Conservation (phyloP, 2,113 vertebrate genomes). For the Fulica atra region DNA sequence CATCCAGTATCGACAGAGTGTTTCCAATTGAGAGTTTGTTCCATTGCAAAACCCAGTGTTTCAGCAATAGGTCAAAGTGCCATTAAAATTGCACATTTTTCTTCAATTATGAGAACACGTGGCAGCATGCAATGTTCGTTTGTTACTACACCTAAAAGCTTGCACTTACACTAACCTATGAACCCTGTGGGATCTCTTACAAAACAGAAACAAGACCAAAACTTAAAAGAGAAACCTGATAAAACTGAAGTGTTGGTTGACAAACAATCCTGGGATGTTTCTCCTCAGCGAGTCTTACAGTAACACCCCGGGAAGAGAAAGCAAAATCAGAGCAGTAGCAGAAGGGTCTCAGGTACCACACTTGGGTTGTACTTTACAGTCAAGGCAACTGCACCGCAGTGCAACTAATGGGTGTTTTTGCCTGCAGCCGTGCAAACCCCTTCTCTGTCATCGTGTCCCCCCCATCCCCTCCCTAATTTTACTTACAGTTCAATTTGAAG, state of each 20-base stretch:
- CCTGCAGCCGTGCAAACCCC: neutral
- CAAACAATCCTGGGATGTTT: neutral
- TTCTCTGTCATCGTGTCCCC: neutral
- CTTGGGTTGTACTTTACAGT: neutral
- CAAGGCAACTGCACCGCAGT: neutral
- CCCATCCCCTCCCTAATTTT: neutral
- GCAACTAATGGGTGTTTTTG: neutral
- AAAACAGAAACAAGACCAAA: neutral
- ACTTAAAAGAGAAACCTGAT: neutral
- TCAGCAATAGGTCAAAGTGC: conserved; percentile 55
- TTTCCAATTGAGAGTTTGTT: conserved; percentile 13
- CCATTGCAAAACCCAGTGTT: conserved; percentile 44
- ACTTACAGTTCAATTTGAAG: neutral
- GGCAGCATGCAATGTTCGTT: neutral
- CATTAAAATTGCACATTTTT: conserved; percentile 52
- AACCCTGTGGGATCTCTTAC: neutral
- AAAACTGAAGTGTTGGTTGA: neutral
- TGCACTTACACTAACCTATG: neutral
- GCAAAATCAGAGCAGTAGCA: neutral
- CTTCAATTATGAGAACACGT: neutral
- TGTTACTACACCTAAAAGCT: neutral
- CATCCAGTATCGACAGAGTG: conserved; percentile 6
- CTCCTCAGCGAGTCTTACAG: neutral
- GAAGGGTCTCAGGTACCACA: neutral
- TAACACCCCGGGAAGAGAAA: neutral